Evolutionary conservation across 2,113 vertebrate genomes (phyloP), one percentile per base, ranked within the genome.

Genomic region (Conger conger): DNA sequence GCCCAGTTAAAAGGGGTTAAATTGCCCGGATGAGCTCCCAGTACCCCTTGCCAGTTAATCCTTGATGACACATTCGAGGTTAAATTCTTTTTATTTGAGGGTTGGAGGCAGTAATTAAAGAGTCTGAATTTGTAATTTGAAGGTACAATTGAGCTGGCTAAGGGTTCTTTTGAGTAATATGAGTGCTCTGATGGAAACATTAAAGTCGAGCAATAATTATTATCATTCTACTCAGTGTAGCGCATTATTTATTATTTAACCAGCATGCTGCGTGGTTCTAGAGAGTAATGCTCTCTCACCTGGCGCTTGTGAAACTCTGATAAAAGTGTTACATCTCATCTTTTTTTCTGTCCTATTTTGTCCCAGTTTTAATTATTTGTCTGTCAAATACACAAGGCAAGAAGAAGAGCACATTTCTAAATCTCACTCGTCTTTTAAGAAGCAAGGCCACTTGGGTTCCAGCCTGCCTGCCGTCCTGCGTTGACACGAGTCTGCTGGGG

Each of bases 111-210:
- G 68, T 73, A 73, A 33, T 73, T 73, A 73, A 73, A 73, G 68
- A 73, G 68, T 73, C 68, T 73, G 68, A 73, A 73, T 73, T 30
- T 73, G 68, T 73, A 73, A 73, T 73, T 73, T 33, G 68, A 73
- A 73, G 68, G n/a, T 73, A 73, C 5, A 27, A 27, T n/a, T 9
- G 27, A 30, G 68, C 68, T 30, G 4, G 27, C 68, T 33, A 33
- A 73, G 68, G 68, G 68, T 73, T 73, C 68, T n/a, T n/a, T 13
- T 33, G 68, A 73, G 68, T 73, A 73, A 73, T 73, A 1, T 33
- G 68, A 73, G 57, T 63, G 57, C 57, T 63, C 20, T 27, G 57
- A 27, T 27, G 57, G 57, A 63, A 63, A 73, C 68, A 73, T 73
- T 73, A 73, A 73, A 73, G 20, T 73, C 27, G 33, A 73, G n/a